A percentile compares a stretch with the other conserved stretches of the same genome.
Evolutionary conservation across 2,888 invertebrate species (phyloP).

Genomic region (Apamea anceps): DNA sequence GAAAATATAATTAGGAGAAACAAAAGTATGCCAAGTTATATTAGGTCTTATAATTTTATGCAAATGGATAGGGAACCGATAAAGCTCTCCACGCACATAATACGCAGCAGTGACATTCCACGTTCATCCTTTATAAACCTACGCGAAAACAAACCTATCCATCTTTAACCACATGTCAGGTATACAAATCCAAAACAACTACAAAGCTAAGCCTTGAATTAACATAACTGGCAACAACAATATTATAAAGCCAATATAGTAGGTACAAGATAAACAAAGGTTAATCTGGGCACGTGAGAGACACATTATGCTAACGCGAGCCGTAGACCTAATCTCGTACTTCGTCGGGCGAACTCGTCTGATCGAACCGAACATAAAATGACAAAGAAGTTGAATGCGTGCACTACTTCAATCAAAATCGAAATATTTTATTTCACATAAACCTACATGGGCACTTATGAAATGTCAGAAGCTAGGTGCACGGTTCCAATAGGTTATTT

Average conservation of each 20-base stretch:
- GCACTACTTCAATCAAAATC: too few relatives aligned
- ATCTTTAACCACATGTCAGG: conserved; percentile 13
- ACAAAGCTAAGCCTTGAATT: conserved; percentile 39
- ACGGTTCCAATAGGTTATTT: too few relatives aligned
- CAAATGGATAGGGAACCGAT: too few relatives aligned
- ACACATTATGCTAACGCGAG: conserved; percentile 50
- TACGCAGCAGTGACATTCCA: not conserved
- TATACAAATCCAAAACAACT: conserved; percentile 15
- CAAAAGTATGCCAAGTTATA: too few relatives aligned
- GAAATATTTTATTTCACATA: too few relatives aligned
- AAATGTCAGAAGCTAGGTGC: too few relatives aligned
- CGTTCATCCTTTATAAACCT: not conserved
- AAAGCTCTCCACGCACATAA: not conserved
- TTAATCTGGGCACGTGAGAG: conserved; percentile 60
- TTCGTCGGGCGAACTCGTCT: not conserved
- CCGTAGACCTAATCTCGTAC: not conserved
- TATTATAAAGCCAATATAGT: conserved; percentile 58
- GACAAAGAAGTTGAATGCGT: not conserved
- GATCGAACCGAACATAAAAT: not conserved
- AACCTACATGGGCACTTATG: too few relatives aligned
- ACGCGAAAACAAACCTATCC: not conserved
- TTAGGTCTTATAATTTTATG: too few relatives aligned
- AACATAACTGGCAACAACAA: conserved; percentile 61
- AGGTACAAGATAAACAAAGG: conserved; percentile 51
- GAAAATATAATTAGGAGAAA: too few relatives aligned